Percentiles rank a stretch among this genome's conserved stretches.
These are phyloP conservation scores for Peribatodes rhomboidaria DNA, from an alignment of 2,888 invertebrate species.

Conservation along the genomic window DNA sequence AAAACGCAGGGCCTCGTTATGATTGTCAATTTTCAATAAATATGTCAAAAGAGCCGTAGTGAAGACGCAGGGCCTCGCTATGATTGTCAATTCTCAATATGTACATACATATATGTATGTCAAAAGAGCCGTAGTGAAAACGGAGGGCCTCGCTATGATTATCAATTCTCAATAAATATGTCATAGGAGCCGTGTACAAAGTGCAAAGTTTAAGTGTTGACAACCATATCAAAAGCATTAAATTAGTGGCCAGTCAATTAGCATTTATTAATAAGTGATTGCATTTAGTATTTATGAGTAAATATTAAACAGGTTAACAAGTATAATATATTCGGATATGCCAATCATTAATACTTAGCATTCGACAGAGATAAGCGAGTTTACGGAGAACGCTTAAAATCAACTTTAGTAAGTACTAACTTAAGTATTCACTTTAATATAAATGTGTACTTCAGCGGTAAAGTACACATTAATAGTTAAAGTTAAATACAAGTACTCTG, in stretches of 20 bases:
- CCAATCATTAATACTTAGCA: slow-evolving; percentile 24
- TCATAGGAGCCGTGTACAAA: background rate
- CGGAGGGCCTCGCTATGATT: no score
- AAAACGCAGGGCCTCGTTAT: no score
- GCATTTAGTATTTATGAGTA: slow-evolving; percentile 22
- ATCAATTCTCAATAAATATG: background rate
- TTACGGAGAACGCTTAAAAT: slow-evolving; percentile 8
- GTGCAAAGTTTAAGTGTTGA: slow-evolving; percentile 1
- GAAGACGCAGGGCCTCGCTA: no score
- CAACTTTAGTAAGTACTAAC: background rate
- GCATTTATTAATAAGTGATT: slow-evolving; percentile 31
- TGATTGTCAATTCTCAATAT: no score
- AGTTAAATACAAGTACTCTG: no score
- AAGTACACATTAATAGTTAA: no score
- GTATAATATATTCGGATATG: slow-evolving; percentile 18
- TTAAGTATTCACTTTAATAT: background rate
- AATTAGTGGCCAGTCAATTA: slow-evolving; percentile 27
- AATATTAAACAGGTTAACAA: slow-evolving; percentile 21
- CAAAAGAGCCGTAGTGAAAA: no score
- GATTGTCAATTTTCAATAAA: no score
- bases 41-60: no score
- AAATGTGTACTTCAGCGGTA: no score
- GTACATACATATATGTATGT: no score
- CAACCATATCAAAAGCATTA: slow-evolving; percentile 28
- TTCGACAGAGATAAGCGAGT: slow-evolving; percentile 6